Conservation (phyloP, 2,888 invertebrate genomes). For the Branchinecta sandiegonensis region DNA sequence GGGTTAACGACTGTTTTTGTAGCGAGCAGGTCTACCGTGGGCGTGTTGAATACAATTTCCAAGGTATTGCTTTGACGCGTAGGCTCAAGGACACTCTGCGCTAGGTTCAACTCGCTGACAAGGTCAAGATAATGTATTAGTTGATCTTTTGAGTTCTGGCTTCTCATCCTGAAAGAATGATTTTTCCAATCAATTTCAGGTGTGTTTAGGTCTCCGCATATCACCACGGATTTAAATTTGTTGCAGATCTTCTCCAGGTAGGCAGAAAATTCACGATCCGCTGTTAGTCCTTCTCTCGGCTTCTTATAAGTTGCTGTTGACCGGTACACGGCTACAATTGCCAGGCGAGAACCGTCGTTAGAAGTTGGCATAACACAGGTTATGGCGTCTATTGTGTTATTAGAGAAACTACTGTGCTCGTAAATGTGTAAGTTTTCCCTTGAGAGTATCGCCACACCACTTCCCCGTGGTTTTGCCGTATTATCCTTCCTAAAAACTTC, state of each 20-base stretch:
- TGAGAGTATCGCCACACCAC: constrained; percentile 14
- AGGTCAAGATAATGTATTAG: constrained; percentile 5
- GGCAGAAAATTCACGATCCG: no score
- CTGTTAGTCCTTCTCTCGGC: no score
- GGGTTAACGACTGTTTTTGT: no score
- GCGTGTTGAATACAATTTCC: background rate
- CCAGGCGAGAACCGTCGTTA: no score
- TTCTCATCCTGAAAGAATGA: constrained; percentile 8
- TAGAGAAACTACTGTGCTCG: constrained; percentile 11
- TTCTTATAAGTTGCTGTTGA: no score
- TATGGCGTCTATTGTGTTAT: constrained; percentile 14
- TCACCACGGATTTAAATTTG: no score
- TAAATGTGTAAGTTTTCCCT: constrained; percentile 9
- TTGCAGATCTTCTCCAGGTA: no score
- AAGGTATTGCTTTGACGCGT: constrained; percentile 8
- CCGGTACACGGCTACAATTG: no score
- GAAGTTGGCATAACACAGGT: background rate
- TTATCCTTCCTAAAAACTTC: constrained; percentile 14
- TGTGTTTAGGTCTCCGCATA: constrained; percentile 2
- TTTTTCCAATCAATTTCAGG: background rate
- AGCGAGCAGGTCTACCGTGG: no score
- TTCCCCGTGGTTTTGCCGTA: constrained; percentile 14
- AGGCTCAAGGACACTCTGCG: constrained; percentile 14
- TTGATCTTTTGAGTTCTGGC: constrained; percentile 14
- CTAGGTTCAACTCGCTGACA: constrained; percentile 14